phyloP scores from a whole-genome alignment of 2,113 vertebrate species.

The Varanus salvator region DNA sequence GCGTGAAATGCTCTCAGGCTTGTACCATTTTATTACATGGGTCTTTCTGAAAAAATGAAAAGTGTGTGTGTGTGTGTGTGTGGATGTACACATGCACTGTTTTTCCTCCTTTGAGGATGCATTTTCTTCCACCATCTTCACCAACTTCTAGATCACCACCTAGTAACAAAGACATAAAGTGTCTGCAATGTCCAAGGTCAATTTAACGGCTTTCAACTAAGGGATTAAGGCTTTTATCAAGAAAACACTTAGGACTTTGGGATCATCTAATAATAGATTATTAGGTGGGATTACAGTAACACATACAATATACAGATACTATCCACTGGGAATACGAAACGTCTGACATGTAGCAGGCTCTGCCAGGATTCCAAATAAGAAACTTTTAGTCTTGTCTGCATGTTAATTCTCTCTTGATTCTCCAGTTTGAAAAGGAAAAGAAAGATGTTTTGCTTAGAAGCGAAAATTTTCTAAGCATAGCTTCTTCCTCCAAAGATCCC shows the following conservation, averaged over 20 bases:
- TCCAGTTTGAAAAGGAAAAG: no score
- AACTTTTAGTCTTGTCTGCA: not conserved
- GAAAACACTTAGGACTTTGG: constrained; percentile 42
- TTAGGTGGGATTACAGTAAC: not conserved
- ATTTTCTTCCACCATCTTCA: not conserved
- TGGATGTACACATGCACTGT: constrained; percentile 1
- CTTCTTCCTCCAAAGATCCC: not conserved
- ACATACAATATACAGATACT: not conserved
- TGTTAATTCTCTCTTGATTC: not conserved
- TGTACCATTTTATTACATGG: constrained; percentile 61
- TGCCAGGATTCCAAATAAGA: not conserved
- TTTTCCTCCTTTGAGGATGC: constrained; percentile 51
- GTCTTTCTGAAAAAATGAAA: constrained; percentile 18
- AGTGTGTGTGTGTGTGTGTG: no score
- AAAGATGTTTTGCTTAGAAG: no score
- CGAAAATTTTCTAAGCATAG: not conserved
- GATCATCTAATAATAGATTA: not conserved
- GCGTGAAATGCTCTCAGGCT: constrained; percentile 68
- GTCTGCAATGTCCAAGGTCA: constrained; percentile 66
- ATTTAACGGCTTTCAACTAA: constrained; percentile 62
- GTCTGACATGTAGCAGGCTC: not conserved
- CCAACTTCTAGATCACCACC: constrained; percentile 56
- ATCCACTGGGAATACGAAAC: not conserved
- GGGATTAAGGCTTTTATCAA: constrained; percentile 70
- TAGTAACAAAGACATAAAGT: constrained; percentile 60